Base-by-base conservation (phyloP, 37 sponge, comb jelly and placozoan genomes). In the Aplysina aerophoba region DNA sequence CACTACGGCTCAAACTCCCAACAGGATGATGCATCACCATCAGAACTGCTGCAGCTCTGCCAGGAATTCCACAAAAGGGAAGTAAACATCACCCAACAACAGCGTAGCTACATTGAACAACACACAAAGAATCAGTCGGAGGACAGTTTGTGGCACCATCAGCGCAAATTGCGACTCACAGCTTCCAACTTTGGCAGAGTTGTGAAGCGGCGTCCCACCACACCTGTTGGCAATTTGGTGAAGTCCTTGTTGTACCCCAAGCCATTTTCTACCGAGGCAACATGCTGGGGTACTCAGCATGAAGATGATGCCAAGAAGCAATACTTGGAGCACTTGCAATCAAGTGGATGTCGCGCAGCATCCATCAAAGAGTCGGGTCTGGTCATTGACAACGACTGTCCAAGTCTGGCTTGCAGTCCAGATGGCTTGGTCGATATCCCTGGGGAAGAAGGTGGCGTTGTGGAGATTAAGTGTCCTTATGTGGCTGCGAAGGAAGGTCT, bases 41-140 rank as follows among this genome's bases (percentile, higher is more conserved):
- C 69, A 25, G 69, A 67, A 28, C 69, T 67, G 14, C 13, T 67
- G 27, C 69, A 67, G n/a, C 69, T 67, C 69, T n/a, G n/a, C n/a
- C n/a, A n/a, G n/a, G n/a, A n/a, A n/a, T 67, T n/a, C 28, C 69
- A 67, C 27, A 20, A 67, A n/a, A 15, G 69, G n/a, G 69, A 67
- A 22, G 69, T 67, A n/a, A 15, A 25, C 27, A 22, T 67, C 69
- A 25, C 69, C 14, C 19, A 15, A 67, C 27, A 67, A 16, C 22
- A n/a, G 28, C 22, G 22, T 28, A 16, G 28, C 27, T 67, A 67
- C 69, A 24, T 67, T 24, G 69, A 67, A 28, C 27, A 67, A n/a
- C 22, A 67, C 69, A 67, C 69, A 25, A 20, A 28, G 28, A n/a
- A n/a, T n/a, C n/a, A n/a, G n/a, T n/a, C n/a, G n/a, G n/a, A n/a